Percentiles rank a stretch among this genome's conserved stretches.
phyloP scores from a whole-genome alignment of 1,140 invertebrate genomes.

The Lethocerus indicus region DNA sequence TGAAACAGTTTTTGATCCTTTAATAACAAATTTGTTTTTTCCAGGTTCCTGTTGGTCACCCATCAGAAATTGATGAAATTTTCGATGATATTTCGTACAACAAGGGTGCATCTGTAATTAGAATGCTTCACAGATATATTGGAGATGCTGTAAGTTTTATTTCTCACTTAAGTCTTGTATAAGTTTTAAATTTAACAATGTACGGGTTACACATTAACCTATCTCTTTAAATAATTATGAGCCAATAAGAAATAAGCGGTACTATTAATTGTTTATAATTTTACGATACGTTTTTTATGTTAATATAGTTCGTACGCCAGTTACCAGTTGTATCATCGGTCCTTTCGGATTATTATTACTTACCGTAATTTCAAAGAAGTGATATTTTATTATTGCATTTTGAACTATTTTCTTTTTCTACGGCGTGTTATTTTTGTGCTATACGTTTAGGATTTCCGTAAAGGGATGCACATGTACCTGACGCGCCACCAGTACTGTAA shows the following conservation, averaged over 20 bases:
- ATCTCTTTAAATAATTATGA: too few species aligned
- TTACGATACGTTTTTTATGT: too few species aligned
- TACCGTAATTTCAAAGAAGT: background rate
- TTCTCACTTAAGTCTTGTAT: background rate
- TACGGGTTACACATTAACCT: too few species aligned
- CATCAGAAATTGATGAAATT: constrained; percentile 84
- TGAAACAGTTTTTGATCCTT: too few species aligned
- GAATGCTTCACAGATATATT: constrained; percentile 93
- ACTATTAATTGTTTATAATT: too few species aligned
- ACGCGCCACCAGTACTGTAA: constrained; percentile 77
- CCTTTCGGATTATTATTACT: too few species aligned
- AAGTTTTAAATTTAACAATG: too few species aligned
- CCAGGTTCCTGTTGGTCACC: constrained; percentile 60
- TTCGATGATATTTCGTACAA: constrained; percentile 93
- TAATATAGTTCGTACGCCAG: too few species aligned
- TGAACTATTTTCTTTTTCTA: background rate
- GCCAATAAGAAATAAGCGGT: too few species aligned
- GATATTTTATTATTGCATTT: background rate
- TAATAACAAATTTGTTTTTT: constrained; percentile 6
- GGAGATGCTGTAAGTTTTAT: constrained; percentile 49
- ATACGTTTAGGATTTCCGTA: constrained; percentile 59
- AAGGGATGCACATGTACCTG: constrained; percentile 87
- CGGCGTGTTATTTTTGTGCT: constrained; percentile 3
- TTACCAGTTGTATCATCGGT: too few species aligned
- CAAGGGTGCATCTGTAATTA: constrained; percentile 84